A percentile compares a stretch with the other conserved stretches of the same genome.
Conservation (phyloP, 2,888 invertebrate species). For the Podotricha telesiphe region DNA sequence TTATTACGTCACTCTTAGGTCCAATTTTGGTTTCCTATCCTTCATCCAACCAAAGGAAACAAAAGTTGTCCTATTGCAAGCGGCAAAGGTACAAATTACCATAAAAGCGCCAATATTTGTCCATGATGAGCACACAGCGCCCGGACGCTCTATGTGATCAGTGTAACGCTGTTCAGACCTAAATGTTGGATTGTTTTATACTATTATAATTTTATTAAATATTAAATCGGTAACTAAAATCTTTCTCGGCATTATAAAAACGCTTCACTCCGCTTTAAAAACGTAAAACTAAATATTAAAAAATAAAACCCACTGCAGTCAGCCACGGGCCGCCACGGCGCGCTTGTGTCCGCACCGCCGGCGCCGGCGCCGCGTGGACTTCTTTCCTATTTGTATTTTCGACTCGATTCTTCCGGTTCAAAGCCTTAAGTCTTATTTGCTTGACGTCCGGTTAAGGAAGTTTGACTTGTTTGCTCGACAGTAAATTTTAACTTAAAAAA, state of each 20-base stretch:
- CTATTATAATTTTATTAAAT: background rate
- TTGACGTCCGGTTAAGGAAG: conserved; percentile 47
- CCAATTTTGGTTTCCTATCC: conserved; percentile 21
- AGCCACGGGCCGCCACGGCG: background rate
- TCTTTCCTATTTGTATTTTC: conserved; percentile 63
- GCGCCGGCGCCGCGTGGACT: conserved; percentile 51
- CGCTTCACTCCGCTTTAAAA: background rate
- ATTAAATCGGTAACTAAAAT: background rate
- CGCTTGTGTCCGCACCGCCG: conserved; percentile 26
- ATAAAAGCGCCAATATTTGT: conserved; percentile 43
- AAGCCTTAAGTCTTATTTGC: conserved; percentile 51
- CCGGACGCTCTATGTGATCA: conserved; percentile 39
- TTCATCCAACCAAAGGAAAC: conserved; percentile 15
- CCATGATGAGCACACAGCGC: conserved; percentile 45
- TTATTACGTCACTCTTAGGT: conserved; percentile 33
- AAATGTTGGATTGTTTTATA: conserved; percentile 19
- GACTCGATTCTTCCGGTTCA: conserved; percentile 63
- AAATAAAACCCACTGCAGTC: no score
- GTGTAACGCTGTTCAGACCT: conserved; percentile 19
- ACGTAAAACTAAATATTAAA: background rate
- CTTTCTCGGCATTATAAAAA: background rate
- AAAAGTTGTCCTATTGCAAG: conserved; percentile 36
- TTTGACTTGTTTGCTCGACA: conserved; percentile 35
- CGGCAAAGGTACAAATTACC: conserved; percentile 35
- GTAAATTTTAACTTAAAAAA: conserved; percentile 20